Evolutionary conservation across 2,888 invertebrate species (phyloP).

Genomic region (Neoaliturus tenellus): DNA sequence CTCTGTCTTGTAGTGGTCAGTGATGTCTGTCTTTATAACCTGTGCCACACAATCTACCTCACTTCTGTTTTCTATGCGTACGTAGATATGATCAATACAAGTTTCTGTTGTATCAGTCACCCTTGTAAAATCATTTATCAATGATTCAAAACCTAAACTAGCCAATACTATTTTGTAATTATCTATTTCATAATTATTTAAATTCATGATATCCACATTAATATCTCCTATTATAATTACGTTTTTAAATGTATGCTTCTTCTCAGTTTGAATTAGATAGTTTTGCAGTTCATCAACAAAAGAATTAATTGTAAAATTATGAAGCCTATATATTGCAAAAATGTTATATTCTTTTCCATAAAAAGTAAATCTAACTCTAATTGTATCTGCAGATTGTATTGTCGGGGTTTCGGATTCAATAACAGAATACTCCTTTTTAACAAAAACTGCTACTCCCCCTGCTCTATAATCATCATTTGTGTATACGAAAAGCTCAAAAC

Average conservation of each 20-base stretch:
- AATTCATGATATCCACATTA: conserved; percentile 1
- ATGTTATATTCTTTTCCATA: not conserved
- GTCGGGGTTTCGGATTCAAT: not conserved
- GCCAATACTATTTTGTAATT: conserved; percentile 41
- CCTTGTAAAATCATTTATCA: conserved; percentile 1
- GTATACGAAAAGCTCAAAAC: too few relatives aligned
- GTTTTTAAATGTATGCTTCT: not conserved
- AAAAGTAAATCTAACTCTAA: not conserved
- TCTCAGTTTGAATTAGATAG: not conserved
- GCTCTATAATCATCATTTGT: too few relatives aligned
- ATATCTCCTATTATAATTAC: conserved; percentile 8
- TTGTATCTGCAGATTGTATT: not conserved
- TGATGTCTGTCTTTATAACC: not conserved
- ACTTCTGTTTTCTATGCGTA: not conserved
- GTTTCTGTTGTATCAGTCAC: not conserved
- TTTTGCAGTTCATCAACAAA: conserved; percentile 9
- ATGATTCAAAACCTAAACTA: conserved; percentile 28
- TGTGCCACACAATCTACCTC: not conserved
- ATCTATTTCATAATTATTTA: not conserved
- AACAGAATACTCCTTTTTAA: too few relatives aligned
- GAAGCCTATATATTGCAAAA: not conserved
- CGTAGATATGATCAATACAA: conserved; percentile 17
- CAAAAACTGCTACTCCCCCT: too few relatives aligned
- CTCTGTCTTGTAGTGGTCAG: conserved; percentile 13
- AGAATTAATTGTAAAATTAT: not conserved